phyloP scores from a whole-genome alignment of 2,113 vertebrate species.

The Pterocles burchelli region DNA sequence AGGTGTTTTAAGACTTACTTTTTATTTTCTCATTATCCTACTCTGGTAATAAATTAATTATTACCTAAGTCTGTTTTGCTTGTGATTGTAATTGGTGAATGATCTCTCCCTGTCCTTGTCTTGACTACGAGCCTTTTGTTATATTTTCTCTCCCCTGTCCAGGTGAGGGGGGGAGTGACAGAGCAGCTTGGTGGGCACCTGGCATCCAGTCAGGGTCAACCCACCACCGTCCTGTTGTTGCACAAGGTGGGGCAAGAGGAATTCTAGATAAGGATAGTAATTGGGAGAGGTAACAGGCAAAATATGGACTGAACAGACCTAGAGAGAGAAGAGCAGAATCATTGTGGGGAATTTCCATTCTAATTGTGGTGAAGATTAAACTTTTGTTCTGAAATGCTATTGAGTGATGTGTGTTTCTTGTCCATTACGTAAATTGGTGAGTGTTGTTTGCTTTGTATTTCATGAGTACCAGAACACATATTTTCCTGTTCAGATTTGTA shows the following conservation, averaged over 20 bases:
- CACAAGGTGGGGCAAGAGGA: not conserved
- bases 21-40: not conserved
- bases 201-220: not conserved
- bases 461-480: not conserved
- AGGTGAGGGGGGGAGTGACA: not conserved
- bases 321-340: not conserved
- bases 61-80: no score
- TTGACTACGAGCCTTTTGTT: no score
- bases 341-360: not conserved
- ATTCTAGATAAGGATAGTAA: not conserved
- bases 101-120: no score
- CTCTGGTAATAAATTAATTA: not conserved
- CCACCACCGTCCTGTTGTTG: not conserved
- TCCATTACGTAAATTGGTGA: not conserved
- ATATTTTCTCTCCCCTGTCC: no score
- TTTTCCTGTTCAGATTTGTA: not conserved
- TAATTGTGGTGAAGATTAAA: not conserved
- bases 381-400: not conserved
- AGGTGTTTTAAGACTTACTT: not conserved
- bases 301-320: not conserved
- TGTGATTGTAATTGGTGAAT: no score
- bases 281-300: not conserved
- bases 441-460: not conserved
- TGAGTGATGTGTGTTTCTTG: not conserved
- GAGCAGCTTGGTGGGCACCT: not conserved